Evolutionary conservation across 2,113 vertebrate species (phyloP), one percentile per base, ranked within the genome.

Genomic region (Picathartes gymnocephalus): DNA sequence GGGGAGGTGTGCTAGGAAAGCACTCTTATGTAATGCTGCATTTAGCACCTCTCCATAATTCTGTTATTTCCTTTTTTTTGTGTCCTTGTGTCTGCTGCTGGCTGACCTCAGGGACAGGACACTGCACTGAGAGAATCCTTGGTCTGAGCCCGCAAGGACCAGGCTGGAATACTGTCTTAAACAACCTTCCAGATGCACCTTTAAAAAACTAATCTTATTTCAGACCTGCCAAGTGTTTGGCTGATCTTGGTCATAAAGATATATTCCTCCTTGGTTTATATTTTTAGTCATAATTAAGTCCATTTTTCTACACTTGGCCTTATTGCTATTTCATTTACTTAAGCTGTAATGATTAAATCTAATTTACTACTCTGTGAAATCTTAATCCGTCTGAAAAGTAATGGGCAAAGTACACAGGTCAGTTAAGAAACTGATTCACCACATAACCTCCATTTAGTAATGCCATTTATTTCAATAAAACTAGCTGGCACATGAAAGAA

Each of bases 381-480:
- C 56, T 88, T 85, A 91, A 51, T 94, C 45, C 44, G 73, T 64
- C n/a, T 80, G 39, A 94, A 96, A 58, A 92, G 50, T 85, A 93
- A 93, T 88, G 44, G 64, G 27, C 54, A 58, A 54, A 77, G 62
- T 70, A 86, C 88, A 91, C 44, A 95, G 91, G 81, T 93, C 90
- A 83, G 58, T 90, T 90, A 94, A 90, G 89, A 84, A 85, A 85
- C 45, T 91, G 87, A 91, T 91, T 95, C 91, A 76, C 78, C 70
- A 85, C 28, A 48, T 95, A 94, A 95, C 81, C 91, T 87, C 74
- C 37, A 86, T 91, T 94, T 85, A 95, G 39, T 80, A 94, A 83
- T 85, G 90, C 62, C 35, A 95, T 95, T 95, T 92, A 80, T 95
- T 95, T 95, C 66, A 90, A 91, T 93, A 93, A 93, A 91, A 88